phyloP scores from a whole-genome alignment of 2,797 vertebrate species.

The Pelochelys cantorii region DNA sequence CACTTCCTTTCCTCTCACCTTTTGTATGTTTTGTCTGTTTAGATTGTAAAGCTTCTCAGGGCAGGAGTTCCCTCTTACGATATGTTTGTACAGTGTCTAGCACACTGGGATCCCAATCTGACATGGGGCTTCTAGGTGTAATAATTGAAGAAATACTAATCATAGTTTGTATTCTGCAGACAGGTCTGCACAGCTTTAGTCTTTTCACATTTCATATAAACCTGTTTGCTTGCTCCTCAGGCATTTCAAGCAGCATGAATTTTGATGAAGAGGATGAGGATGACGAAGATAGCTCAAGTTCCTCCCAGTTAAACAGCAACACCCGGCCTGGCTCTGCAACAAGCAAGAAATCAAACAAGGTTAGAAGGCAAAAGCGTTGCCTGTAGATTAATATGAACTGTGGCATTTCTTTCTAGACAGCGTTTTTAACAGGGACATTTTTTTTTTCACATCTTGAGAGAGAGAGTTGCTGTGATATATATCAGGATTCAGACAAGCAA shows the following conservation, averaged over 20 bases:
- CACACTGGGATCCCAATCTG: background rate
- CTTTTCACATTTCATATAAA: background rate
- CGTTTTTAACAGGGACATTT: background rate
- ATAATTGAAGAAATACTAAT: background rate
- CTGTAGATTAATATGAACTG: background rate
- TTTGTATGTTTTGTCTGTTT: background rate
- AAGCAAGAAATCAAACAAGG: slow-evolving; percentile 96
- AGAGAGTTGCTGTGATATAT: background rate
- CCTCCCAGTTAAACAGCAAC: slow-evolving; percentile 97
- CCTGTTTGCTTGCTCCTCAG: slow-evolving; percentile 74
- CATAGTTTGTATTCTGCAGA: background rate
- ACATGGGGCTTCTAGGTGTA: slow-evolving; percentile 18
- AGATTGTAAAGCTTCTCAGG: slow-evolving; percentile 1
- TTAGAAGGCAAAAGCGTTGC: slow-evolving; percentile 42
- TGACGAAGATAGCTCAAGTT: slow-evolving; percentile 97
- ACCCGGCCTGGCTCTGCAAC: slow-evolving; percentile 95
- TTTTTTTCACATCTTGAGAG: background rate
- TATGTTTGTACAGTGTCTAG: rapidly evolving
- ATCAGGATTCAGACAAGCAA: slow-evolving; percentile 2
- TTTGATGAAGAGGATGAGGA: slow-evolving; percentile 97
- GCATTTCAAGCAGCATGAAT: slow-evolving; percentile 99
- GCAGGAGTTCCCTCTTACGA: background rate
- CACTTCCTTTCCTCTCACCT: background rate
- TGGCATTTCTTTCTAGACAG: background rate
- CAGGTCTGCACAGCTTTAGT: background rate